These are phyloP conservation scores for Tupiocoris notatus DNA, from an alignment of 2,888 invertebrate genomes.

Conservation along the genomic window DNA sequence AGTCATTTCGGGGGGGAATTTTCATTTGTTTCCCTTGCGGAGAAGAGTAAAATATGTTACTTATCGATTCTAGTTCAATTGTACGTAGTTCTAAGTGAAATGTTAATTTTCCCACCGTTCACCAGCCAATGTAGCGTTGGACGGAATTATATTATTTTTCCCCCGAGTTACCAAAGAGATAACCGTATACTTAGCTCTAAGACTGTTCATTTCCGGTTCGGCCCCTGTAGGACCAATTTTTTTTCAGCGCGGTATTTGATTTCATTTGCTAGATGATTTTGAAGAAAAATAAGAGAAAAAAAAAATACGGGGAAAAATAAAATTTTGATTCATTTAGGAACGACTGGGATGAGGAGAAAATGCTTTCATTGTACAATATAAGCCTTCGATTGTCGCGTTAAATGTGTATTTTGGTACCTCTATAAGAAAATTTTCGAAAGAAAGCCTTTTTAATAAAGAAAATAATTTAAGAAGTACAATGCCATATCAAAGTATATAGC, in stretches of 20 bases:
- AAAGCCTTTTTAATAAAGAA: slow-evolving; percentile 22
- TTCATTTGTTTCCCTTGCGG: background rate
- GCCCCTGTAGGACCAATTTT: slow-evolving; percentile 38
- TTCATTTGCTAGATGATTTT: slow-evolving; percentile 11
- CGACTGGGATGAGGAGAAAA: slow-evolving; percentile 13
- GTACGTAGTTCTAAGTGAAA: background rate
- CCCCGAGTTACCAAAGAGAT: slow-evolving; percentile 45
- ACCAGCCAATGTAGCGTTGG: no score
- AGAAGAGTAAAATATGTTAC: background rate
- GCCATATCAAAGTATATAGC: slow-evolving; percentile 27
- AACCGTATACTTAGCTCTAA: slow-evolving; percentile 47
- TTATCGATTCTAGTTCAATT: background rate
- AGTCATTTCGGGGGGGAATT: no score
- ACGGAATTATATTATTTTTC: slow-evolving; percentile 9
- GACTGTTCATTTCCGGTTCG: slow-evolving; percentile 44
- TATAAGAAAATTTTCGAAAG: slow-evolving; percentile 21
- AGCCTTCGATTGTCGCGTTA: slow-evolving; percentile 43
- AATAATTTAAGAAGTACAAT: slow-evolving; percentile 24
- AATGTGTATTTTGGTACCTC: slow-evolving; percentile 47
- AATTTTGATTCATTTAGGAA: background rate
- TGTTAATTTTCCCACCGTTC: no score
- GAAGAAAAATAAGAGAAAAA: background rate
- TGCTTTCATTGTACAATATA: slow-evolving; percentile 46
- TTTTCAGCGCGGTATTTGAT: no score
- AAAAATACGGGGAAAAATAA: background rate